Evolutionary conservation across 2,113 vertebrate genomes (phyloP), one percentile per base, ranked within the genome.

Genomic region (Oryzias curvinotus): DNA sequence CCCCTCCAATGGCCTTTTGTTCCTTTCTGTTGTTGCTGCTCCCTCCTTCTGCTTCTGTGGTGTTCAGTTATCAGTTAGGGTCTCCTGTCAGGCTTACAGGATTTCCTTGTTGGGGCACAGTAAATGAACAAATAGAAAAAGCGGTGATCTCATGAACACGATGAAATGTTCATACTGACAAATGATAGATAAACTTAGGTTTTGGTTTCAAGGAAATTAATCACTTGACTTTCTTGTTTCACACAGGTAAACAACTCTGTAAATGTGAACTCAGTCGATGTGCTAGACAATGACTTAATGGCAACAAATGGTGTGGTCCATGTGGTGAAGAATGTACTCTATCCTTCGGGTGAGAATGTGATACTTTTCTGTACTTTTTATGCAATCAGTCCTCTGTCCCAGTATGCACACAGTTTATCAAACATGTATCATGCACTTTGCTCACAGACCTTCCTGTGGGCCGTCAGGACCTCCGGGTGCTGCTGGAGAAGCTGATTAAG

Each of bases 271-370:
- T 94, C 95, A 41, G 60, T 98, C 68, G 90, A 93, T 58, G 92
- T 97, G 48, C 93, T 89, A 56, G 74, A 94, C 75, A 80, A 92
- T 56, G 97, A 99, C 87, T 86, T 95, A 52, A 96, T 99, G 96
- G 94, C 95, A 57, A 96, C 93, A 26, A 99, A 99, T 7, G 97
- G 97, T 25, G 97, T 98, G 7, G 91, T 98, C 87, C 96, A 99
- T 21, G 91, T 96, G 14, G 90, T 99, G 65, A 95, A 96, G 77
- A 96, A 95, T 70, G 87, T 99, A 18, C 92, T 99, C 0, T 98
- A 96, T 65, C 97, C 97, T 50, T 91, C 88, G 73, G 94, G 97
- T 97, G 21, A 80, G 82, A 61, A 5, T 25, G 18, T 28, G 41
- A 41, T 5, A 52, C 42, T 49, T 7, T 14, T 43, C 7, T 16